phyloP scores from a whole-genome alignment of 2,888 invertebrate genomes.

The Archaeoteleia sp. region DNA sequence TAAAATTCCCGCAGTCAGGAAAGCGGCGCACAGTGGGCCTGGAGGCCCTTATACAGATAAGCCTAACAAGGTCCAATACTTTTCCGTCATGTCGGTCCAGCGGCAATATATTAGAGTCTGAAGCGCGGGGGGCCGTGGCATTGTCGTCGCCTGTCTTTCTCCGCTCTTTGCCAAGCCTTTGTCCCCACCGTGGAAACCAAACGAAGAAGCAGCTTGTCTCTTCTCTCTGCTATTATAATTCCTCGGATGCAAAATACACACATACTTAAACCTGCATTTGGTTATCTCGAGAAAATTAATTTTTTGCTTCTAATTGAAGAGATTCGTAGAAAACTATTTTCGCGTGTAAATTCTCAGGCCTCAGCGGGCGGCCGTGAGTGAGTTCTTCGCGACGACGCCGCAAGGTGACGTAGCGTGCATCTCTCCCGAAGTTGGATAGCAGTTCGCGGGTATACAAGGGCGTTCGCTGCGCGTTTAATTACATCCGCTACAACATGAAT shows the following conservation, averaged over 20 bases:
- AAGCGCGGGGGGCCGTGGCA: slow-evolving; percentile 72
- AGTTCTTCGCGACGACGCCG: no score
- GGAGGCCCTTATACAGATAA: slow-evolving; percentile 72
- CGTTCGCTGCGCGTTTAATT: no score
- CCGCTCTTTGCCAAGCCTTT: slow-evolving; percentile 65
- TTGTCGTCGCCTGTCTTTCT: slow-evolving; percentile 67
- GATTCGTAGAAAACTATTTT: no score
- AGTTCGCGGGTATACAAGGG: no score
- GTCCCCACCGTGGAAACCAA: slow-evolving; percentile 55
- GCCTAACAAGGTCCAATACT: slow-evolving; percentile 74
- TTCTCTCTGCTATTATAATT: slow-evolving; percentile 6
- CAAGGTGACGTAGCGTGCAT: no score
- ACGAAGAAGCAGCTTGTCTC: slow-evolving; percentile 22
- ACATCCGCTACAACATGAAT: no score
- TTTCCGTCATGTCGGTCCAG: slow-evolving; percentile 66
- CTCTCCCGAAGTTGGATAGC: no score
- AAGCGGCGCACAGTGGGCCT: slow-evolving; percentile 59
- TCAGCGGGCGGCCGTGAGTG: no score
- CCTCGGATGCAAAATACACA: slow-evolving; percentile 71
- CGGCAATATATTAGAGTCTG: slow-evolving; percentile 73
- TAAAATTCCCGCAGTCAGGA: slow-evolving; percentile 71
- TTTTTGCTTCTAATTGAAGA: no score
- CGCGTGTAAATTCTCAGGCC: no score
- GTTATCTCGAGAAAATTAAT: no score
- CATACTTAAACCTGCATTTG: no score